These are phyloP conservation scores for Rhinatrema bivittatum DNA, from an alignment of 2,797 vertebrate genomes.

Conservation along the genomic window DNA sequence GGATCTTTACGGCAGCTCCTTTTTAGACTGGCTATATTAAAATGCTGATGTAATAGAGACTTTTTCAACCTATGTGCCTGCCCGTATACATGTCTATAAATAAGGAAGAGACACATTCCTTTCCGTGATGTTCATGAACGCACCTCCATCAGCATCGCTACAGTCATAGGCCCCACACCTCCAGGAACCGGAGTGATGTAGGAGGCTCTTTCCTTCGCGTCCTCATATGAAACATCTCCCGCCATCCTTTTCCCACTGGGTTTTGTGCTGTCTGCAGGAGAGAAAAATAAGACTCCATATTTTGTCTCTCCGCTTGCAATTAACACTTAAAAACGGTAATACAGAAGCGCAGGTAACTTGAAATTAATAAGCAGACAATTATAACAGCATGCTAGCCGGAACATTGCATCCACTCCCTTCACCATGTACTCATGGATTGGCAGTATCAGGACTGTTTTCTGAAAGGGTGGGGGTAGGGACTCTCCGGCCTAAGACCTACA, in stretches of 20 bases:
- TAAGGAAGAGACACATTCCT: too few species aligned
- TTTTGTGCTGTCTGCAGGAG: constrained; percentile 72
- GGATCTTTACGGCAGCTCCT: too few species aligned
- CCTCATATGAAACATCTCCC: constrained; percentile 78
- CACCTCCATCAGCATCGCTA: constrained; percentile 97
- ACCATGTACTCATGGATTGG: too few species aligned
- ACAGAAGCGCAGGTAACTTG: too few species aligned
- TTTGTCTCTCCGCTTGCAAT: constrained; percentile 1
- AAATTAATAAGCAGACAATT: too few species aligned
- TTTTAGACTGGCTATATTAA: too few species aligned
- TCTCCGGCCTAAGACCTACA: too few species aligned
- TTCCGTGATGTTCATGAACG: not conserved
- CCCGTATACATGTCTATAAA: not conserved
- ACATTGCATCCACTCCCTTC: too few species aligned
- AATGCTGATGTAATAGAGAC: too few species aligned
- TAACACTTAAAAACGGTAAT: not conserved
- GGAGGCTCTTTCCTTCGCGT: constrained; percentile 78
- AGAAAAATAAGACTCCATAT: not conserved
- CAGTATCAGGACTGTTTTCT: too few species aligned
- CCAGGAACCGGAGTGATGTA: constrained; percentile 96
- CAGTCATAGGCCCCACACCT: constrained; percentile 95
- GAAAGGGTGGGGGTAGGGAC: too few species aligned
- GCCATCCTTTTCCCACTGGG: constrained; percentile 80
- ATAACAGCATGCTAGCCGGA: too few species aligned
- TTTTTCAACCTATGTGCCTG: not conserved